A percentile compares a stretch with the other conserved stretches of the same genome.
phyloP scores from a whole-genome alignment of 2,797 vertebrate species.

The Urocyon cinereoargenteus region DNA sequence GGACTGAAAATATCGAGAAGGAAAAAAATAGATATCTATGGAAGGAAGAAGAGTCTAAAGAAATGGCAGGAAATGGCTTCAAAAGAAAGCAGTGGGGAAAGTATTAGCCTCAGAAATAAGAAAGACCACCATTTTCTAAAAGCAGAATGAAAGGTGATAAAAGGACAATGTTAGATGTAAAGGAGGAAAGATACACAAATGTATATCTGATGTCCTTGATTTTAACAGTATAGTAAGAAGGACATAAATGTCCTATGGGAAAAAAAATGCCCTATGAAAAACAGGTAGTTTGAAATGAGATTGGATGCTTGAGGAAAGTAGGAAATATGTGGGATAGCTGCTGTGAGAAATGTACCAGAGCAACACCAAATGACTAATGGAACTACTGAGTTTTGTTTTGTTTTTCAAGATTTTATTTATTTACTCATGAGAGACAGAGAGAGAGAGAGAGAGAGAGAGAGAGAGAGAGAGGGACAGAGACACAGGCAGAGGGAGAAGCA shows the following conservation, averaged over 20 bases:
- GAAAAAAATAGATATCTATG: background rate
- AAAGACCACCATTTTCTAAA: background rate
- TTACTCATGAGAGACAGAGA: no score
- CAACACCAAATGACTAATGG: background rate
- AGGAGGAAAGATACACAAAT: background rate
- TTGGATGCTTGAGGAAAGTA: background rate
- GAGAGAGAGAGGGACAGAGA: no score
- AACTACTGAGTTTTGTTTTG: background rate
- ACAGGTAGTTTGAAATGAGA: background rate
- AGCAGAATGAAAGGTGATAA: slow-evolving; percentile 21
- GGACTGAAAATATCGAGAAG: background rate
- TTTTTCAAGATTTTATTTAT: no score
- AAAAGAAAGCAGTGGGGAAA: background rate
- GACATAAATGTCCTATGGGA: background rate
- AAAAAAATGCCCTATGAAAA: background rate
- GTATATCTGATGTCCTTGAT: background rate
- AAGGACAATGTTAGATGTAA: background rate
- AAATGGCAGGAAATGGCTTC: background rate
- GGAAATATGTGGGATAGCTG: background rate
- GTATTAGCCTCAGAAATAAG: background rate
- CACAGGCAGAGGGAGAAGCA: no score
- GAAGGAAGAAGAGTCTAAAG: background rate
- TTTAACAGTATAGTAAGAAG: background rate
- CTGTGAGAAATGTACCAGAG: background rate
- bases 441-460: no score